Evolutionary conservation across 2,888 invertebrate species (phyloP).

Genomic region (Strigamia transsilvanica): DNA sequence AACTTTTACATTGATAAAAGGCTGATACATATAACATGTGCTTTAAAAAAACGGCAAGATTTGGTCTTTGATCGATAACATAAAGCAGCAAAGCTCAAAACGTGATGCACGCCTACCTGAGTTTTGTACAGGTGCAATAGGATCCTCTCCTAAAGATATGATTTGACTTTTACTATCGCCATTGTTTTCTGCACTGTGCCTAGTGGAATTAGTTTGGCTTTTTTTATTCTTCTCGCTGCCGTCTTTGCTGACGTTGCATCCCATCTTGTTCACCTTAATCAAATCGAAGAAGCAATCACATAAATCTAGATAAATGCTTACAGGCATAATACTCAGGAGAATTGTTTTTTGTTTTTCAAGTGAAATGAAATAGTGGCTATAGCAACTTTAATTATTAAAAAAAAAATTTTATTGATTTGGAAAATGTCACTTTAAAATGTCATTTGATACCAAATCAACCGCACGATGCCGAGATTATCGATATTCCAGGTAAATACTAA

Average conservation of each 20-base stretch:
- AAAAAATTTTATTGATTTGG: no score
- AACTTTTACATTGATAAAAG: not conserved
- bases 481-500: not conserved
- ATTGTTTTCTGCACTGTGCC: not conserved
- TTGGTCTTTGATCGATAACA: not conserved
- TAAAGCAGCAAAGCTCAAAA: not conserved
- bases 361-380: not conserved
- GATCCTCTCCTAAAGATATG: not conserved
- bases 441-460: not conserved
- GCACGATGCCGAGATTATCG: not conserved
- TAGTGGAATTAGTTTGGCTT: constrained; percentile 16
- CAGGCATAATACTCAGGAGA: not conserved
- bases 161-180: constrained; percentile 1
- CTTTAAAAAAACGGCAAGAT: not conserved
- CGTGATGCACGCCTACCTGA: not conserved
- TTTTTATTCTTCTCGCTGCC: constrained; percentile 28
- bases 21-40: not conserved
- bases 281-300: constrained; percentile 12
- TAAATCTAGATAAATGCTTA: not conserved
- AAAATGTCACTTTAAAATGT: not conserved
- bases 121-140: constrained; percentile 1
- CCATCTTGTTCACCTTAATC: constrained; percentile 18
- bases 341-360: not conserved
- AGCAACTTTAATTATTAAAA: not conserved
- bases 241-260: constrained; percentile 24